Evolutionary conservation across 2,888 invertebrate species (phyloP), one percentile per base, ranked within the genome.

Genomic region (Adelognathus sp.): DNA sequence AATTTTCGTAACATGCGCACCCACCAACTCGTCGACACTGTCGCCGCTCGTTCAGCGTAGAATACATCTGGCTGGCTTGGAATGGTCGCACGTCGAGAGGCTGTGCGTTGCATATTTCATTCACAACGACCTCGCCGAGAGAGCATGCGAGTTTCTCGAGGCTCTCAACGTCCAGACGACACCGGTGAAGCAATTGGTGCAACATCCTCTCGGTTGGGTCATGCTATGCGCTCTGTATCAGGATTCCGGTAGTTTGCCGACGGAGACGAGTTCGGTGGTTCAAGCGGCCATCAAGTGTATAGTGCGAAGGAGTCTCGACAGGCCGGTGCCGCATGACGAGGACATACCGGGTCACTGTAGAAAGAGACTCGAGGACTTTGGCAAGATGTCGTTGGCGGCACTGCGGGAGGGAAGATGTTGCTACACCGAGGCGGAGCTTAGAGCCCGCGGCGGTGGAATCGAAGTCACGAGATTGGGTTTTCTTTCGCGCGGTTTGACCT

Each of bases 181-280:
- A 64, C 74, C 87, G 1, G 86, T 92, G 5, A 87, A 91, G 58
- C 90, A 90, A 79, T 89, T 93, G 33, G 92, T 92, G 1, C 92
- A 93, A 80, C 93, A 93, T 81, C 93, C 93, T 2, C 89, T 93
- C 0, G 93, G 93, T 54, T 93, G 93, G 89, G 87, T 93, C 39
- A 92, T 93, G 81, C 87, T 93, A 21, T 93, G 93, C 79, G 91
- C 92, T 11, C 91, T 93, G 21, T 93, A 92, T 82, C 93, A 93
- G 84, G 89, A 89, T 60, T 83, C 84, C 21, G 88, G 89, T 31
- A 85, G 84, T 31, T 71, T 90, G 18, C 91, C 92, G 44, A 88
- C 91, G 1, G 92, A 92, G 77, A 84, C 86, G 29, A 89, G 85
- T 72, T 86, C 88, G 11, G 84, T 92, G 73, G 92, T 92, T 52